Base-by-base conservation (phyloP, 2,113 vertebrate species). In the Fukomys damarensis region DNA sequence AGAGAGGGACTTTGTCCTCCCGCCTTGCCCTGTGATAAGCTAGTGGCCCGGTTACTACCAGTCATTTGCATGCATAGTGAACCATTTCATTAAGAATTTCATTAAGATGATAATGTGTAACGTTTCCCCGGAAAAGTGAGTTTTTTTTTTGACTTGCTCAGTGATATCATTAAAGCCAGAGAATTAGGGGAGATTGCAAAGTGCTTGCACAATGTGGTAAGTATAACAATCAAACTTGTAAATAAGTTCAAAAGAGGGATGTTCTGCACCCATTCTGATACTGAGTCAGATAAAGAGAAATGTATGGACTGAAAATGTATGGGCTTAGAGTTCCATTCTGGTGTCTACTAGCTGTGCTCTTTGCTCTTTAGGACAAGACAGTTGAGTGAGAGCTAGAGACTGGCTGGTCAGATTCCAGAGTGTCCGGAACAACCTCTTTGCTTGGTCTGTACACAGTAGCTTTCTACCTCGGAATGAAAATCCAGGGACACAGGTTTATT, bases 21-120 rank as follows among this genome's bases (percentile, higher is more conserved):
- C 87, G 96, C 93, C 90, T 98, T 87, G 95, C 97, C 95, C 79
- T 16, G 96, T 89, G 98, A 98, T 98, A 98, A 99, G 98, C 84
- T 61, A 76, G 94, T 94, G 93, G 85, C 88, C 96, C 97, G 98
- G 98, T 97, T 77, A 92, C 96, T 92, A 84, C 94, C 22, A 96
- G 98, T 98, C 98, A 99, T 99, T 98, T 99, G 98, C 98, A 99
- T 98, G 98, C 98, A 98, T 83, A 98, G 98, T 97, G 98, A 97
- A 98, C 68, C 61, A 86, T 98, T 99, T 99, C 98, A 99, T 99
- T 99, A 99, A 98, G 98, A 98, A 99, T 99, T 99, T 99, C 98
- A 99, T 99, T 99, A 99, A 98, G 98, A 98, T 98, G 98, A 98
- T 98, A 98, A 99, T 98, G 98, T 98, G 98, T 98, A 99, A 99